phyloP scores from a whole-genome alignment of 2,113 vertebrate genomes.

The Lepisosteus osseus region DNA sequence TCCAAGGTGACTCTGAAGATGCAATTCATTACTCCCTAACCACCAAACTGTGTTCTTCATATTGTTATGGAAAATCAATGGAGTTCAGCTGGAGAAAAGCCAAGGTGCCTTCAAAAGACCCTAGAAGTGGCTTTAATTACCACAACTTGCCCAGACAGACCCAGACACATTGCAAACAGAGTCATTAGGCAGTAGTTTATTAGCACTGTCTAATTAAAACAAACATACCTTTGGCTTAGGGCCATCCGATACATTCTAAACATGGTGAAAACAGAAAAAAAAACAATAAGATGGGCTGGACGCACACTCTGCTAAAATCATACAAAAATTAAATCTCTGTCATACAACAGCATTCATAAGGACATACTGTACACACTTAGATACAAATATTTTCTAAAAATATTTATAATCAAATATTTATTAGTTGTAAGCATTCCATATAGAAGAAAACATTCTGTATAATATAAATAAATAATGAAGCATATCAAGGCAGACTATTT shows the following conservation, averaged over 20 bases:
- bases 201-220: slow-evolving; percentile 55
- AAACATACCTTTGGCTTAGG: slow-evolving; percentile 32
- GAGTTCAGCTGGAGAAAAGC: slow-evolving; percentile 61
- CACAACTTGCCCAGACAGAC: slow-evolving; percentile 47
- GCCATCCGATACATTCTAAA: neutral
- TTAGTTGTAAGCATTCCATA: no score
- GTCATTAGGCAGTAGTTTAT: slow-evolving; percentile 37
- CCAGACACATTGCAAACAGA: slow-evolving; percentile 40
- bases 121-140: slow-evolving; percentile 51
- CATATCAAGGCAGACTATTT: no score
- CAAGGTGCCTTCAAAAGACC: slow-evolving; percentile 45
- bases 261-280: no score
- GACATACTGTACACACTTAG: no score
- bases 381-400: no score
- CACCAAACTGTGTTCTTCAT: slow-evolving; percentile 67
- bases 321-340: no score
- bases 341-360: no score
- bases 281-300: no score
- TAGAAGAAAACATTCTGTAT: no score
- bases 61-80: slow-evolving; percentile 77
- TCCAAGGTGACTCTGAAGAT: slow-evolving; percentile 69
- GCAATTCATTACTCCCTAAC: slow-evolving; percentile 67
- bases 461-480: no score
- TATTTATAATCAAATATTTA: no score
- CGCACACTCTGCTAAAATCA: no score